Base-by-base conservation (phyloP, 1,140 invertebrate species). In the Fopius arisanus region DNA sequence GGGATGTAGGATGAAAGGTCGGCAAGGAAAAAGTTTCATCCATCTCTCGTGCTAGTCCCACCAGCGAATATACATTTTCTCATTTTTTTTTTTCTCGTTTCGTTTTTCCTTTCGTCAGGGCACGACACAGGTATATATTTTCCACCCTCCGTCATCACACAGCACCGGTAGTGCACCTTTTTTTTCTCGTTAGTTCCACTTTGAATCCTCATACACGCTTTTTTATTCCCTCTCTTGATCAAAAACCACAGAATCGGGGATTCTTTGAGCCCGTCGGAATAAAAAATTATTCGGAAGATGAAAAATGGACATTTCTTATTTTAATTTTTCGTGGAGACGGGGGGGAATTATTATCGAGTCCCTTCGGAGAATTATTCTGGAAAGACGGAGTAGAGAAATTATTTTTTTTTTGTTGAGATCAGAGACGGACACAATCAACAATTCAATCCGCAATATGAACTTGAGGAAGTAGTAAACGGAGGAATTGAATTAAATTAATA, bases 1-100 rank as follows among this genome's bases (percentile, higher is more conserved):
- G 33, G 33, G 67, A 10, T 12, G 23, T 41, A 69, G 23, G 23
- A 40, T 41, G 23, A 29, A 33, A 29, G 28, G 67, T 59, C 54
- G 7, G 54, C 26, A 59, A 40, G 40, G 68, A 78, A 78, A 78
- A 75, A 77, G 69, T 78, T 78, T 72, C 75, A 77, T 77, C 77
- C 75, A 72, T 77, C 75, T 78, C 71, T 23, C 14, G 29, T 19
- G 75, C 70, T 67, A 67, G 54, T 78, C 54, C 75, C 77, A n/a
- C 59, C 31, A 54, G 73, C 69, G 75, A 78, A 75, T 72, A 77
- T 72, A 19, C 31, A 62, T 71, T 71, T 48, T 29, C 21, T 28
- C 26, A 4, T 23, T 31, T 65, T 31, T 65, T 65, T 12, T 65
- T 6, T 0, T 16, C 7, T 65, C 9, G 5, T 65, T 31, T 65